These are phyloP conservation scores for Vulpes lagopus DNA, from an alignment of 2,113 vertebrate species.

Conservation along the genomic window DNA sequence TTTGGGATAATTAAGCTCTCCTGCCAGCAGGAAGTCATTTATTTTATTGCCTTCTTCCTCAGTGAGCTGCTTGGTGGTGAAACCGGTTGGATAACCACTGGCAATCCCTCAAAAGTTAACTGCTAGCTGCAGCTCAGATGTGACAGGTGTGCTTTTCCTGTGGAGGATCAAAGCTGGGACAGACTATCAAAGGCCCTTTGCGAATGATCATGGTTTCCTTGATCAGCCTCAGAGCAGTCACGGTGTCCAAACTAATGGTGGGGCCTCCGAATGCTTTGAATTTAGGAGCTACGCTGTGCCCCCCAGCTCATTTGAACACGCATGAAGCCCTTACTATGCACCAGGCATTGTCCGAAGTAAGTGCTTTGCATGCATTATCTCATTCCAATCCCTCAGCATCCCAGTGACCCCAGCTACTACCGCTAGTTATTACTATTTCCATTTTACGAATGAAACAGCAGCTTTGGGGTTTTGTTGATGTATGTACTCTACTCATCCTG, in stretches of 20 bases:
- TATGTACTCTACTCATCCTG: neutral
- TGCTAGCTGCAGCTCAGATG: constrained; percentile 20
- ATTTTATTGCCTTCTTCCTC: constrained; percentile 73
- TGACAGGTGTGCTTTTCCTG: constrained; percentile 17
- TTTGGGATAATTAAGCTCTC: constrained; percentile 27
- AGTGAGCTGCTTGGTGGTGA: constrained; percentile 50
- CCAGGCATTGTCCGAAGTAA: neutral
- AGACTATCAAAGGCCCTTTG: constrained; percentile 35
- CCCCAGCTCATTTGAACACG: neutral
- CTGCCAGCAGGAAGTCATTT: constrained; percentile 75
- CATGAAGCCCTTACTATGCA: neutral
- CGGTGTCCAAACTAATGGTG: neutral
- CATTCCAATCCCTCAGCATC: neutral
- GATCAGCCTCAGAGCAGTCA: neutral
- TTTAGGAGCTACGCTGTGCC: neutral
- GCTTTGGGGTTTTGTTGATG: neutral
- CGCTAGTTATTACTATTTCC: neutral
- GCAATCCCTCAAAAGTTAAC: constrained; percentile 55
- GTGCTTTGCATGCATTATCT: neutral
- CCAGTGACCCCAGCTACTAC: neutral
- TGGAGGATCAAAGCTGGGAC: neutral
- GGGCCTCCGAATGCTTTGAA: neutral
- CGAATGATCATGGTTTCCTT: constrained; percentile 21
- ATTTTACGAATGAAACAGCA: neutral
- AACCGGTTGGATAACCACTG: constrained; percentile 61